phyloP scores from a whole-genome alignment of 2,888 invertebrate species.

The Hermaeophaga mercurialis region DNA sequence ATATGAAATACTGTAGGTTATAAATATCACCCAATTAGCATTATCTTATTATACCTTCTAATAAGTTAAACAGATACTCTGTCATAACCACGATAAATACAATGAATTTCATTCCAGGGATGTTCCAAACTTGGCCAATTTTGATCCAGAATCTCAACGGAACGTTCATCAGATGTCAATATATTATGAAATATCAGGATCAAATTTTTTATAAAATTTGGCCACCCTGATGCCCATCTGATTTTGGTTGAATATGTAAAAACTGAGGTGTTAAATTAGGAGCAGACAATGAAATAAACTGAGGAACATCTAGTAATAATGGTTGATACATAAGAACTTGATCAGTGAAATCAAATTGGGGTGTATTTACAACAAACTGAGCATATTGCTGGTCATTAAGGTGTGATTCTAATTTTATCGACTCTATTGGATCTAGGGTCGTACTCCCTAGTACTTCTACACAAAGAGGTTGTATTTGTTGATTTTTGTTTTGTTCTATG shows the following conservation, averaged over 20 bases:
- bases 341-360: constrained; percentile 48
- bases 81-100: no score
- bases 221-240: constrained; percentile 28
- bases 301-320: constrained; percentile 52
- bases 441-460: constrained; percentile 35
- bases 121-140: no score
- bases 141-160: no score
- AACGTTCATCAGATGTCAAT: no score
- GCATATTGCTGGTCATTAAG: constrained; percentile 38
- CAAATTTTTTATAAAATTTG: constrained; percentile 25
- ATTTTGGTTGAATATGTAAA: constrained; percentile 46
- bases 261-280: constrained; percentile 49
- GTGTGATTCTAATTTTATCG: constrained; percentile 46
- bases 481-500: constrained; percentile 7
- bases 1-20: neutral
- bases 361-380: constrained; percentile 48
- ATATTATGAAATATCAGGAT: no score
- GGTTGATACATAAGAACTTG: constrained; percentile 53
- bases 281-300: constrained; percentile 48
- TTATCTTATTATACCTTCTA: no score
- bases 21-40: neutral
- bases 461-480: constrained; percentile 15
- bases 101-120: no score
- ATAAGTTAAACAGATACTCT: no score
- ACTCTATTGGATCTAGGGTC: constrained; percentile 46